A percentile compares a stretch with the other conserved stretches of the same genome.
Conservation (phyloP, 1,140 invertebrate species). For the Euwallacea similis region DNA sequence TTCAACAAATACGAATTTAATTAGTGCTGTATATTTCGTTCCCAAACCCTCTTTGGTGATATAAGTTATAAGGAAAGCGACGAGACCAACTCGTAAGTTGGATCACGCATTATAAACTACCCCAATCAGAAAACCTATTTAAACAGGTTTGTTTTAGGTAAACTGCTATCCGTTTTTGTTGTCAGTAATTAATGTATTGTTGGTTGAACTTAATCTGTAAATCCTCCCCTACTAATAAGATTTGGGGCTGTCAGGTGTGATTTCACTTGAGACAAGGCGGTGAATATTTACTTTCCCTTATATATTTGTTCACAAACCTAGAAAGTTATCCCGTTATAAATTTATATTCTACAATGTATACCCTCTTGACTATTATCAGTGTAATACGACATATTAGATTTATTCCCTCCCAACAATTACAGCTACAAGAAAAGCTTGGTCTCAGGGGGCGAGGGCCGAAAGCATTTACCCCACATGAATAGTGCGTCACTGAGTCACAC, state of each 20-base stretch:
- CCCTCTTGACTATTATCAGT: neutral
- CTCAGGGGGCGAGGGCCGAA: neutral
- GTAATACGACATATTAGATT: conserved; percentile 9
- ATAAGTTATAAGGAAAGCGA: neutral
- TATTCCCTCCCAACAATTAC: neutral
- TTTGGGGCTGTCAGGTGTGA: conserved; percentile 31
- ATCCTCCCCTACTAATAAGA: conserved; percentile 34
- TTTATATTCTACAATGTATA: neutral
- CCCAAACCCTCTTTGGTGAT: neutral
- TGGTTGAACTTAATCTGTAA: conserved; percentile 32
- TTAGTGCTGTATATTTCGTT: neutral
- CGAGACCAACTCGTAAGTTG: neutral
- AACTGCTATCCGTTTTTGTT: conserved; percentile 35
- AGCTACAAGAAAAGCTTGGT: neutral
- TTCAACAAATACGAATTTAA: no score
- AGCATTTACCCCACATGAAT: neutral
- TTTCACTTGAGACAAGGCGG: neutral
- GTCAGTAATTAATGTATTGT: conserved; percentile 33
- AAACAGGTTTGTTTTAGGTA: conserved; percentile 31
- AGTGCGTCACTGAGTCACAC: neutral
- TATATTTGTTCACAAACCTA: no score
- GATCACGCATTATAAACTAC: conserved; percentile 28
- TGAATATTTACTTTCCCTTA: no score
- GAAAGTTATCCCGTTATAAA: no score
- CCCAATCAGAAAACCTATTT: conserved; percentile 35